Evolutionary conservation across 2,113 vertebrate species (phyloP), one percentile per base, ranked within the genome.

Genomic region (Speoplatyrhinus poulsoni): DNA sequence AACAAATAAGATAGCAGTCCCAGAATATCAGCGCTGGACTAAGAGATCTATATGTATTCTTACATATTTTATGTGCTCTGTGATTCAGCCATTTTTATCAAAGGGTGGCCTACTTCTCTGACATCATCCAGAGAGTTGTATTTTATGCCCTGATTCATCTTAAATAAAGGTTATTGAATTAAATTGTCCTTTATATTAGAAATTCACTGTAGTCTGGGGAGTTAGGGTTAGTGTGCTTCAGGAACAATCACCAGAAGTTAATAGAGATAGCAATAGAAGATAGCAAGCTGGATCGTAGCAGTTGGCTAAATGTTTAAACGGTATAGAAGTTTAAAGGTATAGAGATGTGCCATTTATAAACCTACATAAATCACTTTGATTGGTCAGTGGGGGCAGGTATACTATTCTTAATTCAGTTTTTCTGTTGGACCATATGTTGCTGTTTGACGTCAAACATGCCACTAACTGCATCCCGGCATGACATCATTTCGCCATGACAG

Each of bases 81-180:
- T 80, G 19, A 81, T 77, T 75, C 67, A 79, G 19, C 61, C 57
- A 63, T 56, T 67, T 77, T 41, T 60, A 77, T 79, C 77, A 85
- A 77, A 70, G 19, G 64, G 48, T 15, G 75, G 49, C 75, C 79
- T 79, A 76, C 71, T 82, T 81, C 66, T 69, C 54, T 53, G 7
- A 15, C 12, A 7, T 10, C 12, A 53, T 13, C 13, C 52, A 53
- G 52, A n/a, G 11, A 11, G 1, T 52, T 52, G 15, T 52, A 15
- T 53, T 53, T 53, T n/a, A 53, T n/a, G 16, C 61, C 17, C 33
- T 67, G 65, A 82, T 60, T 77, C 72, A 75, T 67, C 8, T 85
- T 84, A 82, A 84, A 77, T 84, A 85, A 84, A 82, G 70, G n/a
- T 73, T 71, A 70, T 72, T 70, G 16, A 70, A 85, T 74, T 85